Evolutionary conservation across 2,888 invertebrate genomes (phyloP), one percentile per base, ranked within the genome.

Genomic region (Aleiodes alternator): DNA sequence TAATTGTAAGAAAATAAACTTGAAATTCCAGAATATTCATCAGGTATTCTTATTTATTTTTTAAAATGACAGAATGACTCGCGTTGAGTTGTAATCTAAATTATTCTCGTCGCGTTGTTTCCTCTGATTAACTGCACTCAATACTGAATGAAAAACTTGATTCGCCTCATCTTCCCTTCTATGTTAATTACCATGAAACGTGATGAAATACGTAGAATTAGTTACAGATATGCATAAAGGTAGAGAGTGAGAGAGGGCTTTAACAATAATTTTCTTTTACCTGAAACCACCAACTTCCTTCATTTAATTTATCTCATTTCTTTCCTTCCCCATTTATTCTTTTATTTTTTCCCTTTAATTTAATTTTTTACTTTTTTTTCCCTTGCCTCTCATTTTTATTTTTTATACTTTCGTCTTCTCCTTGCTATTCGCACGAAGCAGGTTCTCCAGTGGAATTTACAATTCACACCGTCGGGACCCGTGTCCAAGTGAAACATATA

Each of bases 401-500:
- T 50, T 56, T 70, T 59, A 72, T 38, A 50, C 73, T 71, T 53
- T 55, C 43, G n/a, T 31, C 70, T 77, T 74, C 66, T 68, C 73
- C 79, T 75, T 74, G 73, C 71, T 77, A 64, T 64, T 64, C 64
- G 43, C 64, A 64, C 48, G 82, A 79, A 85, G 84, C 86, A 84
- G 86, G 87, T 87, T 86, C 86, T 85, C 80, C 64, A 23, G 8
- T 81, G 85, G 87, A 88, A 88, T 87, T 84, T 83, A 87, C 86
- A 83, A 87, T 85, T 88, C 86, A 87, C 86, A 84, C 86, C 84
- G 84, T 71, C 76, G 48, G 43, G 78, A 77, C 78, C 78, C 78
- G 78, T 84, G 85, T 85, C 83, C 83, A 82, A 86, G 82, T 86
- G 87, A 87, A 87, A 88, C 83, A 81, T 86, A 87, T 87, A 87